A percentile compares a stretch with the other conserved stretches of the same genome.
These are phyloP conservation scores for Pygoscelis antarcticus DNA, from an alignment of 2,113 vertebrate genomes.

Conservation along the genomic window DNA sequence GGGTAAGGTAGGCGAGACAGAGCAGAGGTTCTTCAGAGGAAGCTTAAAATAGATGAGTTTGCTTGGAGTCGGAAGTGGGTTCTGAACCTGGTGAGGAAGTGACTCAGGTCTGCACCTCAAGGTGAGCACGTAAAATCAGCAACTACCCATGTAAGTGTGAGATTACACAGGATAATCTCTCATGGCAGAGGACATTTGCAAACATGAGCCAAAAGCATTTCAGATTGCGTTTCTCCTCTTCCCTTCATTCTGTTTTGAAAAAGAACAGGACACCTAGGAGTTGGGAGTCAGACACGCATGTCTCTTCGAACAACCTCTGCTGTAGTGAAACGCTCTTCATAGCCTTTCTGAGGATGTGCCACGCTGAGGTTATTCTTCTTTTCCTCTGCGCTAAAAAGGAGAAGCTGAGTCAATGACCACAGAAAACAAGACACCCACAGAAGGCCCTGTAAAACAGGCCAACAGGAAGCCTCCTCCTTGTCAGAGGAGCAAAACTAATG, in stretches of 20 bases:
- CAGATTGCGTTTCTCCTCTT: neutral
- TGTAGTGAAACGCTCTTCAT: fast-evolving
- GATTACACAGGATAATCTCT: neutral
- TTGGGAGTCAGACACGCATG: neutral
- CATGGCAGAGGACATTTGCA: neutral
- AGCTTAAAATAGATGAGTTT: neutral
- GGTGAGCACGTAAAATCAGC: neutral
- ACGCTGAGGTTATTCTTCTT: neutral
- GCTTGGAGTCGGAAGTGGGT: neutral
- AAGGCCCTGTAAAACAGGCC: neutral
- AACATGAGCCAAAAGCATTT: neutral
- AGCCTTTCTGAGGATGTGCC: neutral
- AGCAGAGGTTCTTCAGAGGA: neutral
- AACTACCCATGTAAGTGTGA: neutral
- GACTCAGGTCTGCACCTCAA: neutral
- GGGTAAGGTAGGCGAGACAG: neutral
- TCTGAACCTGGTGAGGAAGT: neutral
- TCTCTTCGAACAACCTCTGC: neutral
- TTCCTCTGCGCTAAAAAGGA: neutral
- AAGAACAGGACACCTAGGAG: neutral
- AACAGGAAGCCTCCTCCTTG: neutral
- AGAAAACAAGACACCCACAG: neutral
- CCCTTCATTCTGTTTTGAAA: neutral
- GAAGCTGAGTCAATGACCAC: neutral
- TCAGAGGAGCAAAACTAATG: neutral